Conservation (phyloP, 2,113 vertebrate genomes). For the Leucoraja erinaceus region DNA sequence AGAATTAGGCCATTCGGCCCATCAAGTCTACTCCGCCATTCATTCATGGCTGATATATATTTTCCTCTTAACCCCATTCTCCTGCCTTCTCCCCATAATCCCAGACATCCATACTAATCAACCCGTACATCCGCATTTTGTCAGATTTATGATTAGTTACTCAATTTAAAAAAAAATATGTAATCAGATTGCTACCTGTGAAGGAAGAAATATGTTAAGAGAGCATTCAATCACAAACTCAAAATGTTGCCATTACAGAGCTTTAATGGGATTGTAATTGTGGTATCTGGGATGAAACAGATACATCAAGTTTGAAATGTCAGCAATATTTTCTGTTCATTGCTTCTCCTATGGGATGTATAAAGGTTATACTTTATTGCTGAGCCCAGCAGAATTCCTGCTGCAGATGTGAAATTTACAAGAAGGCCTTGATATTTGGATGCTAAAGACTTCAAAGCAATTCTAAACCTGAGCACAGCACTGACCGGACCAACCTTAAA, state of each 20-base stretch:
- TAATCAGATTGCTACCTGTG: too few species aligned
- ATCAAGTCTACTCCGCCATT: too few species aligned
- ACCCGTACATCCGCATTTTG: not conserved
- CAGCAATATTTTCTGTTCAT: not conserved
- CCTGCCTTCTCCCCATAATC: too few species aligned
- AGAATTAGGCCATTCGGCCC: too few species aligned
- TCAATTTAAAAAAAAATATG: not conserved
- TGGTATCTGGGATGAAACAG: not conserved
- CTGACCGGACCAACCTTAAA: not conserved
- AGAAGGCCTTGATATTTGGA: not conserved
- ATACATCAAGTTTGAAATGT: not conserved
- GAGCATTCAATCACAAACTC: not conserved
- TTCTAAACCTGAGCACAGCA: not conserved
- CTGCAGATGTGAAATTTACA: not conserved
- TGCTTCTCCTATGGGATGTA: not conserved
- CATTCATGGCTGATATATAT: too few species aligned
- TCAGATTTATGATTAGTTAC: not conserved
- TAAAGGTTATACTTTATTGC: not conserved
- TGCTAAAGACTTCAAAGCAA: not conserved
- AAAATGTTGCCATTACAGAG: not conserved
- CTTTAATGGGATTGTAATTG: not conserved
- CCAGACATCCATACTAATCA: too few species aligned
- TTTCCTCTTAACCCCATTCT: too few species aligned
- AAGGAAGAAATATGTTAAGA: not conserved
- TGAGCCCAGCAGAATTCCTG: not conserved